Percentiles rank a stretch among this genome's conserved stretches.
Conservation (phyloP, 2,888 invertebrate species). For the Drosophila colorata region DNA sequence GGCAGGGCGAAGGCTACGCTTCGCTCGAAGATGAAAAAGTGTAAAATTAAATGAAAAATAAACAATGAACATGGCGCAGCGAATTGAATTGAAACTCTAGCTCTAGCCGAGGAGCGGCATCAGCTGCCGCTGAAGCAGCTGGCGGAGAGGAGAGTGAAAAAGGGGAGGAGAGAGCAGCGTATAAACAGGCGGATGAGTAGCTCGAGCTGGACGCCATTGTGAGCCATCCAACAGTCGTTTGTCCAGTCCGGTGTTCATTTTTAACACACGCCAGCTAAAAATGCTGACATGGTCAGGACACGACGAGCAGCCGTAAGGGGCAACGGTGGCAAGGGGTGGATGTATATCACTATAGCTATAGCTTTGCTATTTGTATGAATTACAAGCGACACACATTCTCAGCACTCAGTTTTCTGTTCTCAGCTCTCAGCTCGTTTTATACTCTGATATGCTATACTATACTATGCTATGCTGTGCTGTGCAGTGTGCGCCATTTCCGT, state of each 20-base stretch:
- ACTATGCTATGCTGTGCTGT: constrained; percentile 35
- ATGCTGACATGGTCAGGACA: constrained; percentile 71
- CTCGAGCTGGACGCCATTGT: constrained; percentile 12
- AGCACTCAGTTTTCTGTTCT: constrained; percentile 35
- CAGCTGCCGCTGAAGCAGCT: neutral
- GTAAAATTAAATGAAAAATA: constrained; percentile 81
- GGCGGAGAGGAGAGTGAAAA: neutral
- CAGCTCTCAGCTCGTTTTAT: constrained; percentile 13
- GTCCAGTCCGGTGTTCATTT: constrained; percentile 67
- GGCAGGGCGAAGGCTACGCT: constrained; percentile 4
- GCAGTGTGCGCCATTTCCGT: constrained; percentile 77
- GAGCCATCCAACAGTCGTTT: constrained; percentile 33
- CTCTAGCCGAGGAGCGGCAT: constrained; percentile 14
- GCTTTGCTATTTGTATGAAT: constrained; percentile 66
- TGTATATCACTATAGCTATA: constrained; percentile 34
- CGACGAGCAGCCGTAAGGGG: neutral
- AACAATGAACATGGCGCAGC: constrained; percentile 76
- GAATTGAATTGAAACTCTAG: constrained; percentile 76
- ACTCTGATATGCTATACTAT: constrained; percentile 20
- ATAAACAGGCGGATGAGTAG: constrained; percentile 19
- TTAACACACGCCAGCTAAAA: constrained; percentile 67
- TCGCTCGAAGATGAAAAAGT: constrained; percentile 57
- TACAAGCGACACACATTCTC: constrained; percentile 69
- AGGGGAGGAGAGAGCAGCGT: neutral
- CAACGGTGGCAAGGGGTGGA: neutral